phyloP scores from a whole-genome alignment of 2,113 vertebrate species.

The Todiramphus saurophagus region DNA sequence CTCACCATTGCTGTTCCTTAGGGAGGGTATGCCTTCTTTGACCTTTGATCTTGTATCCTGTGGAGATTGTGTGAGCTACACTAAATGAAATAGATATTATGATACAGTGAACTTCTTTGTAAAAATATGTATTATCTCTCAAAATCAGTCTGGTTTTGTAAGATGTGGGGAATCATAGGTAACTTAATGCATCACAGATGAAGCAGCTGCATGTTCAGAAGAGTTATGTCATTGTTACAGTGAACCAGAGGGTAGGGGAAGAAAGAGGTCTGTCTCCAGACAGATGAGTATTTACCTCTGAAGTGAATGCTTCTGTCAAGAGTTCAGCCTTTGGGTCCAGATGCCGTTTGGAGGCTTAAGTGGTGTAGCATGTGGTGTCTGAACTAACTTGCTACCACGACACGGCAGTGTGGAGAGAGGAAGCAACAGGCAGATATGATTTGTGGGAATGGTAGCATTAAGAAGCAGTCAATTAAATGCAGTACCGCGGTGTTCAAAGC shows the following conservation, averaged over 20 bases:
- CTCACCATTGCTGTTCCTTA: too few relatives aligned
- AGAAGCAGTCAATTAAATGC: neutral
- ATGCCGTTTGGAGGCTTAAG: neutral
- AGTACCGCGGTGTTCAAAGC: neutral
- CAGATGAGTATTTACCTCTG: neutral
- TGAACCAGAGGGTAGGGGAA: neutral
- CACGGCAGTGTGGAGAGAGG: neutral
- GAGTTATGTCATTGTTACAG: neutral
- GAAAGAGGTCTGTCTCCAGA: neutral
- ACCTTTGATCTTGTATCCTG: neutral
- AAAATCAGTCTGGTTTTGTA: neutral
- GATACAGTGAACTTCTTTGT: neutral
- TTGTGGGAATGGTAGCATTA: neutral
- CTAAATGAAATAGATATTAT: neutral
- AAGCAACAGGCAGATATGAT: neutral
- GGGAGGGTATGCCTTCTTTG: too few relatives aligned
- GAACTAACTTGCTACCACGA: neutral
- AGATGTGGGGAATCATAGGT: neutral
- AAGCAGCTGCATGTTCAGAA: neutral
- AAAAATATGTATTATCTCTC: neutral
- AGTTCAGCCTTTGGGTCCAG: neutral
- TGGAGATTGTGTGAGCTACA: neutral
- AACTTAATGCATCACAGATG: slow-evolving; percentile 6
- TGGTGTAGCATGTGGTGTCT: neutral
- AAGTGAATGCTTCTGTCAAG: neutral